Evolutionary conservation across 2,888 invertebrate species (phyloP).

Genomic region (Hofmannophila pseudospretella): DNA sequence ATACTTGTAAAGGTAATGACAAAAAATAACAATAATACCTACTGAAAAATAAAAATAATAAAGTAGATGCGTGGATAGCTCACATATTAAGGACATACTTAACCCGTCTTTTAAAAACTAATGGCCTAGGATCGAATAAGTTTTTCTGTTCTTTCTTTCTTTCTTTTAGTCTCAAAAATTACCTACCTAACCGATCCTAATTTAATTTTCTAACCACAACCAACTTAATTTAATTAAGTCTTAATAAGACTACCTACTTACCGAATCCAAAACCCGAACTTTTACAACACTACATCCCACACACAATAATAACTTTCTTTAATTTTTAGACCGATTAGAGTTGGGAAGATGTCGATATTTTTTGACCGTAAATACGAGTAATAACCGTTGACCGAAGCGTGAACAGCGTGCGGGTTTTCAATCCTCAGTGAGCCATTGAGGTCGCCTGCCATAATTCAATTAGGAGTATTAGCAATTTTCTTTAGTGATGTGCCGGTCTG

Average conservation of each 20-base stretch:
- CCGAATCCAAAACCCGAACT: neutral
- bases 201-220: neutral
- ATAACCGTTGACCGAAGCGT: slow-evolving; percentile 3
- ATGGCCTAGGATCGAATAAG: too few species aligned
- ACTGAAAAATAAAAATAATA: too few species aligned
- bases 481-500: slow-evolving; percentile 37
- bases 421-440: slow-evolving; percentile 58
- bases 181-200: neutral
- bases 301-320: neutral
- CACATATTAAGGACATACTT: too few species aligned
- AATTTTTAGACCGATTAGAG: neutral
- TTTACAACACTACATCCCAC: neutral
- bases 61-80: too few species aligned
- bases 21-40: too few species aligned
- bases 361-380: slow-evolving; percentile 1
- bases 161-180: neutral
- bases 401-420: slow-evolving; percentile 28
- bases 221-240: neutral
- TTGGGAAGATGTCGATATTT: neutral
- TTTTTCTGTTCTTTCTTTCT: too few species aligned
- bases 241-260: neutral
- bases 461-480: slow-evolving; percentile 72
- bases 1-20: too few species aligned
- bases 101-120: too few species aligned
- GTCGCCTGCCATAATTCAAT: slow-evolving; percentile 71